A percentile compares a stretch with the other conserved stretches of the same genome.
Evolutionary conservation across 2,113 vertebrate genomes (phyloP).

Genomic region (Pomatorhinus ruficollis): DNA sequence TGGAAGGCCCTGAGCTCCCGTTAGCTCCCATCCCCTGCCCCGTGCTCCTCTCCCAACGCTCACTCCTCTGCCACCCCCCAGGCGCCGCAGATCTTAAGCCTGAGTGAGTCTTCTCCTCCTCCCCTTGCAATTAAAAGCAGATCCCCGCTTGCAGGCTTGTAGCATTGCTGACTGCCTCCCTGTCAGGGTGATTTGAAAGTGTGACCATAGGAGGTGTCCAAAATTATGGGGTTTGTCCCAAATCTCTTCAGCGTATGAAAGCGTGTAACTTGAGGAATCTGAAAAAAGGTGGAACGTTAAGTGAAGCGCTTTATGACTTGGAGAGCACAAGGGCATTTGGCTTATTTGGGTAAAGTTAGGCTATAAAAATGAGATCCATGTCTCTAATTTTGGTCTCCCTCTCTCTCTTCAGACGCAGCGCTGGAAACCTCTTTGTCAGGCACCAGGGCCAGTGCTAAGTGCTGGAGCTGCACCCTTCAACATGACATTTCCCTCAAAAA

Average conservation of each 20-base stretch:
- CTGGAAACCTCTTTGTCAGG: not conserved
- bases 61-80: not conserved
- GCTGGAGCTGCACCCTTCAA: not conserved
- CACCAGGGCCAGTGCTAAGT: not conserved
- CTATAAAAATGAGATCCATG: not conserved
- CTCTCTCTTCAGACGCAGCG: not conserved
- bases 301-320: not conserved
- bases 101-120: not conserved
- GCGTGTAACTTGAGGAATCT: not conserved
- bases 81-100: not conserved
- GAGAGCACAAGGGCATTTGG: not conserved
- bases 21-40: not conserved
- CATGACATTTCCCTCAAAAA: not conserved
- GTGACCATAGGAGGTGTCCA: not conserved
- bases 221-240: not conserved
- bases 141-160: not conserved
- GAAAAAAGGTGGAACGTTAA: not conserved
- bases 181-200: not conserved
- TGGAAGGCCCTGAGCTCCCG: not conserved
- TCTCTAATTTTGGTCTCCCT: not conserved
- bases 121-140: slow-evolving; percentile 2
- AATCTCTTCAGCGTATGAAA: not conserved
- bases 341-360: not conserved
- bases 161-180: not conserved
- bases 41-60: fast-evolving